Conservation (phyloP, 2,797 vertebrate species). For the Champsocephalus gunnari region DNA sequence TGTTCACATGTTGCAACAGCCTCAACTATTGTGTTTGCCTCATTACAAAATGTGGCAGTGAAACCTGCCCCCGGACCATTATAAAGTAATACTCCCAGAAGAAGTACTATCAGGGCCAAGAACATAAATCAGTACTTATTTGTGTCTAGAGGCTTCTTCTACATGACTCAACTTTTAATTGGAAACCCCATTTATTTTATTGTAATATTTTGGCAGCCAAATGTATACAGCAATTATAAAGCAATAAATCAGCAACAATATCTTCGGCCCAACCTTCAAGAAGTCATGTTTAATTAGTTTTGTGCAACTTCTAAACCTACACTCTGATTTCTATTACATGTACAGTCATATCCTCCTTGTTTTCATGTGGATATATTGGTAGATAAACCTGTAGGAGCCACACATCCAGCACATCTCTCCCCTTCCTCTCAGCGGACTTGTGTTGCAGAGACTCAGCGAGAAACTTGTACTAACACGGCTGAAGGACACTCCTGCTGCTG, state of each 20-base stretch:
- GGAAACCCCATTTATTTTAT: conserved; percentile 7
- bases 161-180: not conserved
- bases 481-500: conserved; percentile 53
- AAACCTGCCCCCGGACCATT: too few species aligned
- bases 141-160: not conserved
- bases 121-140: not conserved
- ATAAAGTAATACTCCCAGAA: too few species aligned
- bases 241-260: not conserved
- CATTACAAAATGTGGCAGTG: too few species aligned
- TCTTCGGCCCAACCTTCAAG: not conserved
- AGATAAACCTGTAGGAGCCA: not conserved
- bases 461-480: conserved; percentile 49
- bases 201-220: conserved; percentile 5
- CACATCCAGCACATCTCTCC: not conserved
- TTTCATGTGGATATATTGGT: not conserved
- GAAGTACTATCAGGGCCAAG: not conserved
- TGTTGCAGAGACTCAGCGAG: conserved; percentile 23
- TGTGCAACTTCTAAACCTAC: not conserved
- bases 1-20: too few species aligned
- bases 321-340: conserved; percentile 3
- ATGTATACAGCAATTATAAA: conserved; percentile 10
- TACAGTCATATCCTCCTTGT: conserved; percentile 18
- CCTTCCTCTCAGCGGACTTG: conserved; percentile 7
- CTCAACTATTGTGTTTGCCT: too few species aligned
- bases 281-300: conserved; percentile 18